Conservation (phyloP, 2,888 invertebrate species). For the Coelogynopora nodosa region DNA sequence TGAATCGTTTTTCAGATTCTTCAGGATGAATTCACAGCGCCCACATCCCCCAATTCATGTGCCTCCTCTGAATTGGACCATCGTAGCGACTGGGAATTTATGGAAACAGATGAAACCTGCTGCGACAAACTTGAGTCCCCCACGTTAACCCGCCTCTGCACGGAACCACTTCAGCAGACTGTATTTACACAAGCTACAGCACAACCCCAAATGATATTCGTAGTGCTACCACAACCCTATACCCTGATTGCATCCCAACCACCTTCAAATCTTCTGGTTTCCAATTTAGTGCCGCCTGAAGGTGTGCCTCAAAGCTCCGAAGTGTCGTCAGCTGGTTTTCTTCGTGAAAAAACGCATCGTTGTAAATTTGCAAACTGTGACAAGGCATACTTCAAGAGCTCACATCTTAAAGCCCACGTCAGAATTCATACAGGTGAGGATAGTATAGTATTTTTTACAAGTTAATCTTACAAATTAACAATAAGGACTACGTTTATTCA, state of each 20-base stretch:
- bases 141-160: neutral
- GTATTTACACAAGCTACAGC: neutral
- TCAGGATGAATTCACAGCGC: neutral
- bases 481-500: no score
- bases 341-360: neutral
- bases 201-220: neutral
- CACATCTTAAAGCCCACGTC: constrained; percentile 88
- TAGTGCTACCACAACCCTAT: neutral
- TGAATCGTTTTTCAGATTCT: neutral
- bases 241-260: neutral
- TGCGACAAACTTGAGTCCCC: neutral
- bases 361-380: constrained; percentile 67
- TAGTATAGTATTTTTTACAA: no score
- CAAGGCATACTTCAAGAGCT: constrained; percentile 93
- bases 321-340: no score
- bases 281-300: neutral
- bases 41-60: neutral
- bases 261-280: neutral
- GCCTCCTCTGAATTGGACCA: neutral
- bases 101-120: neutral
- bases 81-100: neutral
- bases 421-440: constrained; percentile 73
- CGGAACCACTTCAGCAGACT: neutral
- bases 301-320: neutral
- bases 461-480: no score